Conservation (phyloP, 2,113 vertebrate genomes). For the Pipra filicauda region DNA sequence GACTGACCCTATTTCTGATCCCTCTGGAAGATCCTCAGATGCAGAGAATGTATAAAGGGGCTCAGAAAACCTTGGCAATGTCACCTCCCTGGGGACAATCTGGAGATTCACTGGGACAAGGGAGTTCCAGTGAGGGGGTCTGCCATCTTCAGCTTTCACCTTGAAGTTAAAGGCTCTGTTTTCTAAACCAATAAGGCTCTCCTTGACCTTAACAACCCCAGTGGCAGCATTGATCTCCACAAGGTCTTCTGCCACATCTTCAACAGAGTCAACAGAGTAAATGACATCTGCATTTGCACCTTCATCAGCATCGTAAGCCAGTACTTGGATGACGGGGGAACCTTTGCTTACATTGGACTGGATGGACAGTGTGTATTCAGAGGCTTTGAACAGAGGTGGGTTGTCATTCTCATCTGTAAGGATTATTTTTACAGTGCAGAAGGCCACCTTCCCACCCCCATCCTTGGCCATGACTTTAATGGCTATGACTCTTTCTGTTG, state of each 20-base stretch:
- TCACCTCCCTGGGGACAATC: constrained; percentile 87
- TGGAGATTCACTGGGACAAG: constrained; percentile 87
- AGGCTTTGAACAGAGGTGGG: constrained; percentile 88
- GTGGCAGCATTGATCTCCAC: constrained; percentile 92
- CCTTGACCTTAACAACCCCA: constrained; percentile 88
- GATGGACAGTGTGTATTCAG: constrained; percentile 88
- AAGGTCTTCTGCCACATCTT: constrained; percentile 82
- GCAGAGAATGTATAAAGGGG: constrained; percentile 93
- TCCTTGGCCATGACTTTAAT: constrained; percentile 97
- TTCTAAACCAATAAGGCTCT: constrained; percentile 88
- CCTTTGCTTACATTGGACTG: constrained; percentile 91
- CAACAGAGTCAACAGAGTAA: constrained; percentile 86
- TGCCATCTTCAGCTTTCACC: constrained; percentile 91
- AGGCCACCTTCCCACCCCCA: constrained; percentile 90
- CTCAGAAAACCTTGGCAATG: constrained; percentile 92
- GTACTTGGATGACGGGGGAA: constrained; percentile 88
- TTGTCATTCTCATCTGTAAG: constrained; percentile 98
- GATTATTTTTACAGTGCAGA: constrained; percentile 96
- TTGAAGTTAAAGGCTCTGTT: constrained; percentile 91
- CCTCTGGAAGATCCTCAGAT: constrained; percentile 87
- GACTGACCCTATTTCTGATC: constrained; percentile 89
- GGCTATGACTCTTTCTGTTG: constrained; percentile 89
- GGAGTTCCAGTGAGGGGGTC: constrained; percentile 89
- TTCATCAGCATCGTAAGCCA: constrained; percentile 95
- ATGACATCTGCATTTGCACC: constrained; percentile 94